Base-by-base conservation (phyloP, 1,140 invertebrate genomes). In the Sinella curviseta region DNA sequence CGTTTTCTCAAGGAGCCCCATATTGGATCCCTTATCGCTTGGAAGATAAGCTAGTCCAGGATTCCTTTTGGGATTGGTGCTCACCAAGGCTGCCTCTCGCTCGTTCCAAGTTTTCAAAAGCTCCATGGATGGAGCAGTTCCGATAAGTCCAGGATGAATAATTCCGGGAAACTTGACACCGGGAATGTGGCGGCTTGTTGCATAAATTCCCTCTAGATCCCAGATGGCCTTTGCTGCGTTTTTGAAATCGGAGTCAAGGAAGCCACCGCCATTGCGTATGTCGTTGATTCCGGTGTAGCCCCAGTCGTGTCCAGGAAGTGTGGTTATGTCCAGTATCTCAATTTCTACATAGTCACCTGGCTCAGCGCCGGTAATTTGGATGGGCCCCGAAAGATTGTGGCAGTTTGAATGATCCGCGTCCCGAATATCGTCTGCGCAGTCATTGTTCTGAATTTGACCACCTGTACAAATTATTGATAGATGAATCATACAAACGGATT, bases 171-270 rank as follows among this genome's bases (percentile, higher is more conserved):
- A 81, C 26, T 74, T 75, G 0, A 82, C 77, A 0, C 82, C 79
- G 2, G 82, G 82, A 76, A 82, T 81, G 34, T 82, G 82, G 16
- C 82, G 36, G 67, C 79, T 81, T 0, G 79, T 34, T 0, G 79
- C 77, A 34, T 82, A 82, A 76, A 82, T 82, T 28, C 82, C 82
- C 28, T 79, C 65, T 67, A 82, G 79, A 36, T 82, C 65, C 82
- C 82, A 82, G 67, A 82, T 74, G 17, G 77, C 82, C 34, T 82
- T 82, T 31, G 70, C 30, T 0, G 77, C 33, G 30, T 39, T 57
- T 24, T 26, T 17, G 30, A 81, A 81, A 17, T 39, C 3, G 17
- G 78, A 67, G 1, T n/a, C 3, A 0, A 81, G 28, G 79, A 81
- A 0, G 26, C 81, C 78, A 8, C 74, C 81, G 0, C 81, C 81